Percentiles rank a stretch among this genome's conserved stretches.
Conservation (phyloP, 2,888 invertebrate species). For the Augochlorella aurata region DNA sequence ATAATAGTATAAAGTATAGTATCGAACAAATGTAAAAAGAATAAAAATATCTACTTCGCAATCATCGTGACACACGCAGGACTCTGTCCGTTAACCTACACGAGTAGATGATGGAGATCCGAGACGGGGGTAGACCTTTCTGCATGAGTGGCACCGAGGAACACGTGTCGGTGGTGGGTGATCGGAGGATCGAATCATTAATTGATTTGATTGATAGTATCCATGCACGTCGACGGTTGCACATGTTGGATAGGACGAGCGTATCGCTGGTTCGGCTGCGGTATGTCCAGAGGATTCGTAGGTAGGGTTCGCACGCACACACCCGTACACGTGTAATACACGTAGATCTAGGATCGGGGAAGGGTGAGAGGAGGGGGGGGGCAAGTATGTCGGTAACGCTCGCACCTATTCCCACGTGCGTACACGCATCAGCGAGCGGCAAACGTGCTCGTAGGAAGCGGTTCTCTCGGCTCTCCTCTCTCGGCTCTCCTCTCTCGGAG, state of each 20-base stretch:
- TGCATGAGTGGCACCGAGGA: constrained; percentile 18
- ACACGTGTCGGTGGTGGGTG: constrained; percentile 62
- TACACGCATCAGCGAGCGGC: constrained; percentile 51
- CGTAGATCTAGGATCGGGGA: too few species aligned
- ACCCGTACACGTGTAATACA: not conserved
- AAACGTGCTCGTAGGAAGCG: constrained; percentile 46
- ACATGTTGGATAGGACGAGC: constrained; percentile 79
- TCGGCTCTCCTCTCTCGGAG: not conserved
- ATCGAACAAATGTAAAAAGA: too few species aligned
- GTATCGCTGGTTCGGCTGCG: constrained; percentile 70
- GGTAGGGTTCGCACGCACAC: constrained; percentile 37
- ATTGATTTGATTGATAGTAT: constrained; percentile 81
- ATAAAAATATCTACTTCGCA: too few species aligned
- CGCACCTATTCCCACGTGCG: constrained; percentile 48
- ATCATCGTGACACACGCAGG: not conserved
- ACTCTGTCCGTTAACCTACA: not conserved
- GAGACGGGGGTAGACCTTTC: not conserved
- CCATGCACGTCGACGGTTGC: constrained; percentile 78
- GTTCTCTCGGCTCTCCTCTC: not conserved
- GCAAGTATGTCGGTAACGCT: constrained; percentile 18
- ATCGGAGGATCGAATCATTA: constrained; percentile 78
- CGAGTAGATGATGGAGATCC: not conserved
- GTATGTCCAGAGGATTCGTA: constrained; percentile 76
- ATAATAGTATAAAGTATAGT: too few species aligned
- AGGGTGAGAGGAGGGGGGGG: constrained; percentile 48